These are phyloP conservation scores for Syrphus vitripennis DNA, from an alignment of 2,888 invertebrate genomes.

Conservation along the genomic window DNA sequence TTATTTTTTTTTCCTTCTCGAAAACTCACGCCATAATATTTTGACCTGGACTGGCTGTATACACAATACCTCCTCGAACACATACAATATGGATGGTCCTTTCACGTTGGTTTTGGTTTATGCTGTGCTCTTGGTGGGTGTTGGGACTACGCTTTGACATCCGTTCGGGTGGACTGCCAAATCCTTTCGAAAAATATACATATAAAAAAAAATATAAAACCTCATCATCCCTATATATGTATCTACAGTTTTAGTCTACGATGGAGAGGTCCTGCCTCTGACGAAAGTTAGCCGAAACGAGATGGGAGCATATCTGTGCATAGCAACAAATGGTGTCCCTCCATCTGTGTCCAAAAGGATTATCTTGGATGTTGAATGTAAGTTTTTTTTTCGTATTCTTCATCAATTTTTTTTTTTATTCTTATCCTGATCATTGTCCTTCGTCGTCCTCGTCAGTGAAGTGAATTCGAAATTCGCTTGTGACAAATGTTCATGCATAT, in stretches of 20 bases:
- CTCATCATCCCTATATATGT: constrained; percentile 75
- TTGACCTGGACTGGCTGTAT: constrained; percentile 50
- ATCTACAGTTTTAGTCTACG: constrained; percentile 88
- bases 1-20: constrained; percentile 7
- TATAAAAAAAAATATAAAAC: constrained; percentile 11
- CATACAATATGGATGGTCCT: constrained; percentile 29
- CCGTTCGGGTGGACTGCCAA: constrained; percentile 47
- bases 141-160: constrained; percentile 36
- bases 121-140: constrained; percentile 20
- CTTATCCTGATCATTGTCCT: constrained; percentile 59
- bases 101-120: constrained; percentile 25
- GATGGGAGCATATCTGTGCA: constrained; percentile 81
- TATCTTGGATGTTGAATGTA: constrained; percentile 95
- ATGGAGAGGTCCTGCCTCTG: constrained; percentile 92
- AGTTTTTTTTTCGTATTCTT: constrained; percentile 73
- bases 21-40: constrained; percentile 50
- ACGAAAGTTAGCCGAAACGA: constrained; percentile 93
- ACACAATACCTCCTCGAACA: not conserved
- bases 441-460: constrained; percentile 59
- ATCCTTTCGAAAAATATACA: constrained; percentile 45
- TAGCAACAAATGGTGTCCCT: constrained; percentile 90
- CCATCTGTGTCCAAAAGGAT: constrained; percentile 96
- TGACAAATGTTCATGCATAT: constrained; percentile 70
- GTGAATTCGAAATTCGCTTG: constrained; percentile 66
- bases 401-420: constrained; percentile 28